Conservation (phyloP, 2,888 invertebrate species). For the Trypoxylon attenuatum region DNA sequence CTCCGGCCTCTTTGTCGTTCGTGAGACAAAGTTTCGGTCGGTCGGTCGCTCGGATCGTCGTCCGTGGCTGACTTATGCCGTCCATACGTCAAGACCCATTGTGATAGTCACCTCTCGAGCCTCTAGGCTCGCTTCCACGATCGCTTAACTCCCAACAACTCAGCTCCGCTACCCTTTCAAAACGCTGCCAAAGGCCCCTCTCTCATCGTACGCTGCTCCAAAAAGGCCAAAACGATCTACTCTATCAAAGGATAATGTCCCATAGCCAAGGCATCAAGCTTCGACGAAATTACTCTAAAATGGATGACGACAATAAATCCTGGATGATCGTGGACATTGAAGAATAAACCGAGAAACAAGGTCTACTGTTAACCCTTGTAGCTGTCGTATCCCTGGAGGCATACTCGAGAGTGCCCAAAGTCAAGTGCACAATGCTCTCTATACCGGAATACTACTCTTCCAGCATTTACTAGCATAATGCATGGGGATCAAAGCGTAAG, state of each 20-base stretch:
- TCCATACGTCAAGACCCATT: conserved; percentile 61
- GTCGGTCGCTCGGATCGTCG: no score
- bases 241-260: conserved; percentile 20
- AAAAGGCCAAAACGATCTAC: conserved; percentile 13
- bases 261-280: conserved; percentile 10
- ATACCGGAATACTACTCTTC: neutral
- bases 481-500: neutral
- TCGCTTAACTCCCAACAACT: conserved; percentile 43
- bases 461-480: neutral
- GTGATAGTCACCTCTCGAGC: conserved; percentile 43
- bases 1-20: conserved; percentile 54
- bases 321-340: conserved; percentile 13
- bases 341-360: conserved; percentile 13
- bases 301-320: conserved; percentile 42
- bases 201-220: neutral
- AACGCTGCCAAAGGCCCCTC: conserved; percentile 15
- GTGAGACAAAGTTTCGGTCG: conserved; percentile 55
- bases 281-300: conserved; percentile 33
- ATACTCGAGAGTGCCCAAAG: neutral
- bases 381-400: neutral
- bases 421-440: neutral
- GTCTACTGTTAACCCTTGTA: conserved; percentile 5
- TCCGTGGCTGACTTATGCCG: conserved; percentile 67
- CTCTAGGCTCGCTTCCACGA: conserved; percentile 36
- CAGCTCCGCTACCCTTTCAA: conserved; percentile 44